These are phyloP conservation scores for Laticauda laticaudata DNA, from an alignment of 2,113 vertebrate species.

Conservation along the genomic window DNA sequence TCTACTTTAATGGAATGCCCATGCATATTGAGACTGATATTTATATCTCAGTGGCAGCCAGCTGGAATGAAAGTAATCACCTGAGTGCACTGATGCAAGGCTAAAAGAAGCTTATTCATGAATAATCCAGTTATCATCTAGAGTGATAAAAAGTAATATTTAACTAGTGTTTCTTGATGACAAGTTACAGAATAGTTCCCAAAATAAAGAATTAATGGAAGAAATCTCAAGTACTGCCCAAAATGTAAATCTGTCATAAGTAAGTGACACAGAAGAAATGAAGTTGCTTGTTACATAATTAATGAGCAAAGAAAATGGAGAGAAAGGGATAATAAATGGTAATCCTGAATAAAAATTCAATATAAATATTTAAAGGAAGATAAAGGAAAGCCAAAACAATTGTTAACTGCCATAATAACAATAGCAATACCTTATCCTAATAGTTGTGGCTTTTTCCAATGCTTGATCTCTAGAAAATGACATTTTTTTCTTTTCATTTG, in stretches of 20 bases:
- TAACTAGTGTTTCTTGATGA: conserved; percentile 33
- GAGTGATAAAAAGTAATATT: conserved; percentile 35
- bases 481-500: background rate
- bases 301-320: background rate
- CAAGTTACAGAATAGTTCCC: conserved; percentile 17
- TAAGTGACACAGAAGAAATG: background rate
- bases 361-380: background rate
- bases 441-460: background rate
- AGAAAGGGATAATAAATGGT: background rate
- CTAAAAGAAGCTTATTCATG: conserved; percentile 4
- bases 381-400: background rate
- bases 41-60: background rate
- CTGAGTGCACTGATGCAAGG: background rate
- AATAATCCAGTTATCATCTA: conserved; percentile 11
- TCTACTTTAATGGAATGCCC: background rate
- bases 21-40: background rate
- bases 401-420: background rate
- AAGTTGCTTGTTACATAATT: background rate
- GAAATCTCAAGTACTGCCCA: background rate
- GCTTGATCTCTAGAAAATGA: background rate
- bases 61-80: background rate
- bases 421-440: background rate
- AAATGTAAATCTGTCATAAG: background rate
- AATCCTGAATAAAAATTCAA: background rate
- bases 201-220: background rate